Base-by-base conservation (phyloP, 1,140 invertebrate species). In the fruit fly (Drosophila melanogaster) region DNA sequence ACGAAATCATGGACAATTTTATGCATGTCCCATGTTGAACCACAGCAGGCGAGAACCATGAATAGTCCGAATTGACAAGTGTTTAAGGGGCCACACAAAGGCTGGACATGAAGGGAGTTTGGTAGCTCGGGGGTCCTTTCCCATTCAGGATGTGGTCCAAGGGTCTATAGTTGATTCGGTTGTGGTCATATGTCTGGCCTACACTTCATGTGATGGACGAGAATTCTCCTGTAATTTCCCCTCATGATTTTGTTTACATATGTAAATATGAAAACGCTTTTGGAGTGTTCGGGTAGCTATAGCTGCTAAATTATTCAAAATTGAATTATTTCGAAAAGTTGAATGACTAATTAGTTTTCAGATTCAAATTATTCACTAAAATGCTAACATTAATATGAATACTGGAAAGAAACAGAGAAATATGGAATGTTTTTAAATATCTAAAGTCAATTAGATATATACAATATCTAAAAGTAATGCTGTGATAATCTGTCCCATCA, bases 21-120 rank as follows among this genome's bases (percentile, higher is more conserved):
- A 81, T 81, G 72, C 71, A 80, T 80, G 66, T 81, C 44, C 55
- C 38, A 56, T 73, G 77, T 74, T 66, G 50, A 53, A 79, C 77
- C 73, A 64, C 56, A 59, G 41, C 47, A 72, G 66, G 76, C 59
- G 76, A 56, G 64, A 55, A 71, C 72, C 76, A 54, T 76, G 61
- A 76, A 75, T 75, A 57, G 47, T 67, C 26, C 57, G 41, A 57
- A 79, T 78, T 79, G 75, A 66, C 76, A 78, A 78, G 76, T 59
- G 59, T 79, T 50, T 66, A 69, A 19, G 62, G 54, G 61, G 46
- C n/a, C 19, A 11, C 44, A 50, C 47, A 50, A 50, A 33, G n/a
- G 19, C 17, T 17, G 54, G 12, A 4, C 22, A 24, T 24, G 24
- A 6, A 19, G 10, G 22, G 26, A 24, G 17, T 11, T 6, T 17